Evolutionary conservation across 2,113 vertebrate genomes (phyloP), one percentile per base, ranked within the genome.

Genomic region (Rhinopomastus cyanomelas): DNA sequence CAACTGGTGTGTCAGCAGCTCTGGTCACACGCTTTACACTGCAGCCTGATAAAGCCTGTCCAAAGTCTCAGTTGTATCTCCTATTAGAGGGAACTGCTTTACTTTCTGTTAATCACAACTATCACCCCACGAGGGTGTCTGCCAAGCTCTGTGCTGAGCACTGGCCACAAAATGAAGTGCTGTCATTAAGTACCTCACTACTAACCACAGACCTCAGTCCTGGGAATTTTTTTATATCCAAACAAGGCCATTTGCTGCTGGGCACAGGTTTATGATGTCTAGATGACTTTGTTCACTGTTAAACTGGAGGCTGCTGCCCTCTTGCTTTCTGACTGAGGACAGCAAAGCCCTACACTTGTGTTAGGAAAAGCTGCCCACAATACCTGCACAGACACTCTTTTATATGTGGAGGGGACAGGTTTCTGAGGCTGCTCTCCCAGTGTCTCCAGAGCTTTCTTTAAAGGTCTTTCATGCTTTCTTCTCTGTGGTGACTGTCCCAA

Each of bases 301-400:
- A 62, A 53, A 21, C 7, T 77, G 88, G 76, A 83, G 60, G 26
- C 30, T 94, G 88, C 92, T 95, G 93, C 95, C 93, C 95, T 85
- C 95, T 95, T 76, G 85, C 76, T 62, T 85, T 82, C 42, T 44
- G 34, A 57, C 15, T 37, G 76, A 80, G 52, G 3, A 94, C 51
- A 83, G 88, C 90, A 87, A 61, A 55, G 57, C 11, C 8, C 21
- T n/a, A 4, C 6, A 13, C 23, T 19, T 42, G 5, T 46, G 4
- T 12, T 11, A 12, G 8, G 6, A 48, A 62, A 57, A 25, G 42
- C 21, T 36, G 65, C n/a, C 34, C 21, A 22, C 32, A 79, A 4
- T 11, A 8, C 14, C 12, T 30, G 36, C 15, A 5, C 20, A 62
- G 10, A 6, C 9, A 6, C 29, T 25, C n/a, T 42, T 42, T 42